Conservation (phyloP, 2,888 invertebrate genomes). For the Lochmaea crataegi region DNA sequence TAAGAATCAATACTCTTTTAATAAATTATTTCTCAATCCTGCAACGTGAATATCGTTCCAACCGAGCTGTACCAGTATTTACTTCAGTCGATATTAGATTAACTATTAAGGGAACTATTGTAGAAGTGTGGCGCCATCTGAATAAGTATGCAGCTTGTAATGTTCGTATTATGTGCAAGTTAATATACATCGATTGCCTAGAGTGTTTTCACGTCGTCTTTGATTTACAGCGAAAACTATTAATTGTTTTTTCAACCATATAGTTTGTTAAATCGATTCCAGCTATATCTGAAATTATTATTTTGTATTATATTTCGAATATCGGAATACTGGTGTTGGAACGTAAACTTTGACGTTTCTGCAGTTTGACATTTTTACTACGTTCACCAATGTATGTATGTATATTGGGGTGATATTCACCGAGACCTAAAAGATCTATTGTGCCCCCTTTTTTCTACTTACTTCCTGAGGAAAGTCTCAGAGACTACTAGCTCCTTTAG, state of each 20-base stretch:
- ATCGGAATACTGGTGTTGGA: no score
- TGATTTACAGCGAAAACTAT: neutral
- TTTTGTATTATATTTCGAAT: no score
- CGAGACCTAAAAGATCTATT: no score
- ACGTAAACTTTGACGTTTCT: no score
- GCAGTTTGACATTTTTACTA: no score
- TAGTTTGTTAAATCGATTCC: neutral
- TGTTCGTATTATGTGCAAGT: slow-evolving; percentile 9
- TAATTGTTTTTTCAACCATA: neutral
- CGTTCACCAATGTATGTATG: no score
- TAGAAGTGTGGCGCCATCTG: slow-evolving; percentile 22
- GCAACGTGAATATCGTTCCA: neutral
- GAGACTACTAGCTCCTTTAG: no score
- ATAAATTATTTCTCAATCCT: neutral
- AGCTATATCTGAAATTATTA: neutral
- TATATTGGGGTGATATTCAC: no score
- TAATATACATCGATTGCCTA: neutral
- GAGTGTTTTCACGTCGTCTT: neutral
- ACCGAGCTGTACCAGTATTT: neutral
- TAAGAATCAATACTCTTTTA: neutral
- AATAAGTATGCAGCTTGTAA: slow-evolving; percentile 15
- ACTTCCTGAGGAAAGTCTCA: no score
- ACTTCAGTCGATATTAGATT: neutral
- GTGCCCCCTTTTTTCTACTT: no score
- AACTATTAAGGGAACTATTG: slow-evolving; percentile 2